phyloP scores from a whole-genome alignment of 2,888 invertebrate genomes.

The Aleiodes testaceus region DNA sequence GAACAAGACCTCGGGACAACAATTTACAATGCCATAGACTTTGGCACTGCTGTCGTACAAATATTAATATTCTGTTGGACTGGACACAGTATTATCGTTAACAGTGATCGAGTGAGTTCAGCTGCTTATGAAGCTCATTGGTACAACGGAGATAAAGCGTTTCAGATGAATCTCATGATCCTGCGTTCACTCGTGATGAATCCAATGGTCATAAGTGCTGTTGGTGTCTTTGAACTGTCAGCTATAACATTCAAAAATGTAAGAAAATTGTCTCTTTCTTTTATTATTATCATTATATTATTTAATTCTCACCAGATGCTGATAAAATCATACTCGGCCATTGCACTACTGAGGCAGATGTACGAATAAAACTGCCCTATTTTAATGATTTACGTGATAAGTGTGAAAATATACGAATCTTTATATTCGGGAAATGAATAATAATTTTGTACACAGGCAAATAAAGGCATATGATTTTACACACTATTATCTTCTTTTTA shows the following conservation, averaged over 20 bases:
- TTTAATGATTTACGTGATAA: no score
- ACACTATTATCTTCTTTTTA: no score
- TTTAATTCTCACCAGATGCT: neutral
- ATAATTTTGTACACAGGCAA: no score
- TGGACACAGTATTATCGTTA: constrained; percentile 2
- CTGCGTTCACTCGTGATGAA: constrained; percentile 3
- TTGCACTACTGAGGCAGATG: no score
- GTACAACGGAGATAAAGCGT: neutral
- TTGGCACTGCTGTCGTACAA: constrained; percentile 13
- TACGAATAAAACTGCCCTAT: no score
- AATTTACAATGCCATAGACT: neutral
- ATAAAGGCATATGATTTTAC: no score
- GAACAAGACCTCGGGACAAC: no score
- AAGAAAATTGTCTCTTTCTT: neutral
- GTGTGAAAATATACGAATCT: no score
- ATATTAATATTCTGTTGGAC: neutral
- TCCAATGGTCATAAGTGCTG: constrained; percentile 11
- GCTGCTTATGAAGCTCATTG: constrained; percentile 9
- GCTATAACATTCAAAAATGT: constrained; percentile 22
- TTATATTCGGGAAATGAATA: no score
- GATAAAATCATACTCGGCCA: no score
- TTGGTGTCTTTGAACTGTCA: constrained; percentile 10
- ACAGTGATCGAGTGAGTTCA: neutral
- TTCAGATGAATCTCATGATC: neutral
- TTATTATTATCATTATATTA: no score